A percentile compares a stretch with the other conserved stretches of the same genome.
phyloP scores from a whole-genome alignment of 2,797 vertebrate genomes.

The Euphonia xanthogaster region DNA sequence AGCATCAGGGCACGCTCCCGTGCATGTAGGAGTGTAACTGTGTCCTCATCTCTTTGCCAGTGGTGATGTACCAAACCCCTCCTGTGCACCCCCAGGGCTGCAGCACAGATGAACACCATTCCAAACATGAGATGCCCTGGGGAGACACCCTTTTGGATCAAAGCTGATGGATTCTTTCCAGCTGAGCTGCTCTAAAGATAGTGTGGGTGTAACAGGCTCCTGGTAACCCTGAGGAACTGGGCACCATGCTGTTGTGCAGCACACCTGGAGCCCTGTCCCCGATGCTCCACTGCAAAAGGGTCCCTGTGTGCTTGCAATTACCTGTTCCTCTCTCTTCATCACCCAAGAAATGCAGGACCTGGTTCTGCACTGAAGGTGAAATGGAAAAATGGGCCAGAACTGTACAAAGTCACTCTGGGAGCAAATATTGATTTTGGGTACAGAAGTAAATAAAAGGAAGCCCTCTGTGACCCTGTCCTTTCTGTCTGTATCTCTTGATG shows the following conservation, averaged over 20 bases:
- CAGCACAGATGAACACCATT: neutral
- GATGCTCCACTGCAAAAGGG: neutral
- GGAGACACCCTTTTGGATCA: neutral
- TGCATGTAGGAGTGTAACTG: fast-evolving
- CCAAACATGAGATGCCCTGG: neutral
- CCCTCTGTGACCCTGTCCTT: neutral
- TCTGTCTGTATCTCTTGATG: neutral
- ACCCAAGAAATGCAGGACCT: neutral
- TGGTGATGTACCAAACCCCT: neutral
- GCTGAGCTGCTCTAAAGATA: neutral
- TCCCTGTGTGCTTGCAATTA: too few relatives aligned
- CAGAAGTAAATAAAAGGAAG: neutral
- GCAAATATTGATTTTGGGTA: neutral
- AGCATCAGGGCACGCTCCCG: fast-evolving
- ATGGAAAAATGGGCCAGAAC: neutral
- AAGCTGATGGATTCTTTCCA: neutral
- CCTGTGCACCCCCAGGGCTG: neutral
- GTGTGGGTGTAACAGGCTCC: neutral
- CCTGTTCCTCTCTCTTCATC: neutral
- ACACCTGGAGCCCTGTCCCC: neutral
- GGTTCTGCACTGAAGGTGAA: neutral
- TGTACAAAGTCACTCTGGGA: neutral
- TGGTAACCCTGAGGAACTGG: neutral
- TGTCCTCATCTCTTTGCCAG: neutral
- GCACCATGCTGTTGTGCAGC: neutral